Evolutionary conservation across 2,113 vertebrate species (phyloP).

Genomic region (Hylia prasina): DNA sequence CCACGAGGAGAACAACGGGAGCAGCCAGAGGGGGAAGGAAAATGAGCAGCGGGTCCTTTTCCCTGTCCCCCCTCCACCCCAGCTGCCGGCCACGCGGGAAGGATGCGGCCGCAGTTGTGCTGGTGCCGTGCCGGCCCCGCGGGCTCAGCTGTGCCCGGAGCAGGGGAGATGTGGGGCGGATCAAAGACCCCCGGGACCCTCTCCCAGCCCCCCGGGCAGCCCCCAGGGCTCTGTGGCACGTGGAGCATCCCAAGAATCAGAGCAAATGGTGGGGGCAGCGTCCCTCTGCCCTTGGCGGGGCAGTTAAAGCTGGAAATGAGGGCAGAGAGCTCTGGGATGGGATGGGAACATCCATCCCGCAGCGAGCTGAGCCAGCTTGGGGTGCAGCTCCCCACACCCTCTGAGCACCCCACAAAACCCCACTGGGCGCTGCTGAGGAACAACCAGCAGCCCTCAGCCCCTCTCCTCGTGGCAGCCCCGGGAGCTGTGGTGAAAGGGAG

Average conservation of each 20-base stretch:
- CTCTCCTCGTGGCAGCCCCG: fast-evolving
- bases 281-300: not conserved
- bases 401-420: not conserved
- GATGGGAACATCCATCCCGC: fast-evolving
- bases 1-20: not conserved
- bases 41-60: not conserved
- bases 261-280: not conserved
- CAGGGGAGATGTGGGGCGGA: not conserved
- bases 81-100: fast-evolving
- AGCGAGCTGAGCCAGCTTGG: fast-evolving
- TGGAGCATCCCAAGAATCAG: conserved; percentile 21
- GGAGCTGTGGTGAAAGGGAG: not conserved
- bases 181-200: not conserved
- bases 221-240: not conserved
- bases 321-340: not conserved
- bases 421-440: not conserved
- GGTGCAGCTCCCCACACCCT: not conserved
- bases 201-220: not conserved
- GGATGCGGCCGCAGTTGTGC: not conserved
- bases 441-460: not conserved
- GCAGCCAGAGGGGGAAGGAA: not conserved
- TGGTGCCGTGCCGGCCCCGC: not conserved
- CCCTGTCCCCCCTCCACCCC: not conserved
- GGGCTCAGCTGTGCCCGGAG: conserved; percentile 10
- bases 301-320: not conserved